These are phyloP conservation scores for Stenichneumon culpator DNA, from an alignment of 2,888 invertebrate species.

Conservation along the genomic window DNA sequence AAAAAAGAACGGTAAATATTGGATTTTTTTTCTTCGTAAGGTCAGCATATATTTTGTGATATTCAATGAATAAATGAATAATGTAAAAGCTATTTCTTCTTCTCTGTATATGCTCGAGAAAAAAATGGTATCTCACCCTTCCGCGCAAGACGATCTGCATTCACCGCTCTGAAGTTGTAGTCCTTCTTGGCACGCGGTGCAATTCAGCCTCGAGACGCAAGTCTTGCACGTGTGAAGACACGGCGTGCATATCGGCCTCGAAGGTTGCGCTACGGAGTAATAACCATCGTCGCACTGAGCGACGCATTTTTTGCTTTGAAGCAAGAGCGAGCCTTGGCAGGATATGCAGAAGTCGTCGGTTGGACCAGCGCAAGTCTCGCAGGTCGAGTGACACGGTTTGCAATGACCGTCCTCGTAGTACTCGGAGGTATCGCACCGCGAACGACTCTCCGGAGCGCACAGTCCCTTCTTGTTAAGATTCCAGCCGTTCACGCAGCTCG, in stretches of 20 bases:
- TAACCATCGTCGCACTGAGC: conserved; percentile 91
- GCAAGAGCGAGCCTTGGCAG: conserved; percentile 90
- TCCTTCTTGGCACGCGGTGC: conserved; percentile 92
- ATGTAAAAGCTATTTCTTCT: background rate
- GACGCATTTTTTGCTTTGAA: conserved; percentile 91
- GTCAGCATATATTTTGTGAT: background rate
- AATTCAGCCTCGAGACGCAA: conserved; percentile 92
- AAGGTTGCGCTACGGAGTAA: conserved; percentile 89
- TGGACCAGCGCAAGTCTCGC: conserved; percentile 93
- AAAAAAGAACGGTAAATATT: background rate
- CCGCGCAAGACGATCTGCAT: conserved; percentile 92
- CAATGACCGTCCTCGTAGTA: conserved; percentile 91
- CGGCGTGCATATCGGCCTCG: conserved; percentile 88
- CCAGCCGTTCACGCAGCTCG: conserved; percentile 91
- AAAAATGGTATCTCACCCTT: conserved; percentile 85
- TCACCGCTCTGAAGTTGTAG: conserved; percentile 93
- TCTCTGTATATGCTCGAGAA: background rate
- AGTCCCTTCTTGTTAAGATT: conserved; percentile 91
- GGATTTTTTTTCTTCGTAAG: background rate
- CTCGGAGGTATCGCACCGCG: conserved; percentile 89
- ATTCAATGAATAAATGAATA: background rate
- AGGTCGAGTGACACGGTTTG: conserved; percentile 91
- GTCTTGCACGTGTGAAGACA: conserved; percentile 93
- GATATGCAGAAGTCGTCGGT: conserved; percentile 91
- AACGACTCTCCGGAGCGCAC: conserved; percentile 90